phyloP scores from a whole-genome alignment of 2,888 invertebrate species.

The Drosophila prostipennis region DNA sequence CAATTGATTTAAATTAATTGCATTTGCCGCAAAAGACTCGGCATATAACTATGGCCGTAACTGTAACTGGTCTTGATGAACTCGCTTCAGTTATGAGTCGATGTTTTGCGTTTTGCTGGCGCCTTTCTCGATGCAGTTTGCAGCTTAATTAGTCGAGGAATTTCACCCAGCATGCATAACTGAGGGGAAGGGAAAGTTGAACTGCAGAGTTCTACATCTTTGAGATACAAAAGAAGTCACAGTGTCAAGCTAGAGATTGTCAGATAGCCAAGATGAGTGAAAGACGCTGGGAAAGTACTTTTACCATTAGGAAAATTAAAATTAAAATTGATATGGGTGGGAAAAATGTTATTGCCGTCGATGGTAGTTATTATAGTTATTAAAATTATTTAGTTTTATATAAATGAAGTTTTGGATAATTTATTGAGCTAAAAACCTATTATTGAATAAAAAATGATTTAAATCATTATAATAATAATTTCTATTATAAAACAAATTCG shows the following conservation, averaged over 20 bases:
- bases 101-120: constrained; percentile 26
- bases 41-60: constrained; percentile 23
- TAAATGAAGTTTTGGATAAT: too few relatives aligned
- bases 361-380: too few relatives aligned
- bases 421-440: too few relatives aligned
- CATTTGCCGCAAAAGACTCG: constrained; percentile 79
- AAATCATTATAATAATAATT: too few relatives aligned
- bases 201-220: background rate
- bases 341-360: too few relatives aligned
- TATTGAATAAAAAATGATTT: too few relatives aligned
- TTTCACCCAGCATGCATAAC: constrained; percentile 30
- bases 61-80: constrained; percentile 53
- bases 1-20: constrained; percentile 84
- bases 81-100: constrained; percentile 51
- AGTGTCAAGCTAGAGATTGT: constrained; percentile 14
- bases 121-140: constrained; percentile 48
- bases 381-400: too few relatives aligned
- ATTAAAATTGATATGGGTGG: constrained; percentile 29
- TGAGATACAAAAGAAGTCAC: constrained; percentile 10
- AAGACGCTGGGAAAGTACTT: constrained; percentile 17
- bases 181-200: constrained; percentile 4
- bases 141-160: constrained; percentile 71
- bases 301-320: background rate
- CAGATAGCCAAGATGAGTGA: constrained; percentile 15
- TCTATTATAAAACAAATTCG: too few relatives aligned